Evolutionary conservation across 2,888 invertebrate species (phyloP).

Genomic region (Lucinisca nassula): DNA sequence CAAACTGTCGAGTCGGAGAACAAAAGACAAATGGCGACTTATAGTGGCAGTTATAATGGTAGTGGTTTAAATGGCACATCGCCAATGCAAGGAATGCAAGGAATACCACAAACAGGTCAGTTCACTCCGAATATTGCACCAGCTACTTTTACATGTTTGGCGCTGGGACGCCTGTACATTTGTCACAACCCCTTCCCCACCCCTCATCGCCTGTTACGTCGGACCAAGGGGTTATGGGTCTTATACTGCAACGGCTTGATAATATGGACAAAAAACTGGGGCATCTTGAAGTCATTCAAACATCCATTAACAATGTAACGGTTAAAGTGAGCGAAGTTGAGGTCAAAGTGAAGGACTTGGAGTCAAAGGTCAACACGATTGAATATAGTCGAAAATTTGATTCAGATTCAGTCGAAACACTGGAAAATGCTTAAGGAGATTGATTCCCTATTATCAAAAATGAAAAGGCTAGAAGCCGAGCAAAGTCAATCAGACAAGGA

Average conservation of each 20-base stretch:
- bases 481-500: not conserved
- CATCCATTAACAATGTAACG: not conserved
- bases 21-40: not conserved
- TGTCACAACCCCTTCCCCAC: not conserved
- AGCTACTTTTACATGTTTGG: not conserved
- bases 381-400: not conserved
- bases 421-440: not conserved
- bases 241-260: not conserved
- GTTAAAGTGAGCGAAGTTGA: constrained; percentile 6
- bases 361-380: not conserved
- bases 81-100: not conserved
- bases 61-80: not conserved
- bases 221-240: not conserved
- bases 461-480: not conserved
- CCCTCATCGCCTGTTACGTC: not conserved
- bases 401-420: not conserved
- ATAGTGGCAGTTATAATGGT: not conserved
- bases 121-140: not conserved
- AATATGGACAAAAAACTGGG: not conserved
- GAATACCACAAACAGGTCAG: not conserved
- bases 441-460: not conserved
- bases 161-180: not conserved
- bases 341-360: not conserved
- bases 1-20: not conserved
- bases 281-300: not conserved